phyloP scores from a whole-genome alignment of 2,113 vertebrate species.

The Maccullochella peelii region DNA sequence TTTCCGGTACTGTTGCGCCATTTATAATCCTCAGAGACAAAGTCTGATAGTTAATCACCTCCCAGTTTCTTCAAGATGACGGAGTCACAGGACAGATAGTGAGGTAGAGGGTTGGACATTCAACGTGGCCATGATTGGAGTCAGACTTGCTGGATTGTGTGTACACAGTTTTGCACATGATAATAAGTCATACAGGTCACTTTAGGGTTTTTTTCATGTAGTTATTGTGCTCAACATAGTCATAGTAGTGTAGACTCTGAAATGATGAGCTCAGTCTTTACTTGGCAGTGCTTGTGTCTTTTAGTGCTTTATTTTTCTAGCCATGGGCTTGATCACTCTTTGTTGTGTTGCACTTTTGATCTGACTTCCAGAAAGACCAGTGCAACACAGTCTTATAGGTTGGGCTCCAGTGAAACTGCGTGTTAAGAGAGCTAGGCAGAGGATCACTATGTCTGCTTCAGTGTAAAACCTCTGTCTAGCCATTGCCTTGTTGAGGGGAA shows the following conservation, averaged over 20 bases:
- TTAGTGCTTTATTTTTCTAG: not conserved
- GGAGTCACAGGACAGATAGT: not conserved
- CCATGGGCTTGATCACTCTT: not conserved
- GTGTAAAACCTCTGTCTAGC: conserved; percentile 24
- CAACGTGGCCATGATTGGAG: not conserved
- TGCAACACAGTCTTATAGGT: not conserved
- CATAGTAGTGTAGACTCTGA: not conserved
- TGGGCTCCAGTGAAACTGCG: not conserved
- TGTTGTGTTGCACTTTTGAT: not conserved
- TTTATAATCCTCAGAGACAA: conserved; percentile 45
- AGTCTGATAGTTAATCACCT: conserved; percentile 40
- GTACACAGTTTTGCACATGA: not conserved
- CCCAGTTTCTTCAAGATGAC: conserved; percentile 7
- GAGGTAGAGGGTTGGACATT: not conserved
- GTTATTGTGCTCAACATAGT: not conserved
- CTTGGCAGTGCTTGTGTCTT: not conserved
- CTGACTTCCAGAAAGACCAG: not conserved
- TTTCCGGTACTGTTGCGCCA: not conserved
- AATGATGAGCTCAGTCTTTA: not conserved
- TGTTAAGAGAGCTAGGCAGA: not conserved
- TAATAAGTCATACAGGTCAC: conserved; percentile 1
- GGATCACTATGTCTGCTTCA: conserved; percentile 18
- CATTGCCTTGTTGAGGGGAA: conserved; percentile 12
- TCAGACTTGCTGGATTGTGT: not conserved
- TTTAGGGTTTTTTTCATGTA: not conserved